Evolutionary conservation across 2,113 vertebrate genomes (phyloP).

Genomic region (Equus przewalskii): DNA sequence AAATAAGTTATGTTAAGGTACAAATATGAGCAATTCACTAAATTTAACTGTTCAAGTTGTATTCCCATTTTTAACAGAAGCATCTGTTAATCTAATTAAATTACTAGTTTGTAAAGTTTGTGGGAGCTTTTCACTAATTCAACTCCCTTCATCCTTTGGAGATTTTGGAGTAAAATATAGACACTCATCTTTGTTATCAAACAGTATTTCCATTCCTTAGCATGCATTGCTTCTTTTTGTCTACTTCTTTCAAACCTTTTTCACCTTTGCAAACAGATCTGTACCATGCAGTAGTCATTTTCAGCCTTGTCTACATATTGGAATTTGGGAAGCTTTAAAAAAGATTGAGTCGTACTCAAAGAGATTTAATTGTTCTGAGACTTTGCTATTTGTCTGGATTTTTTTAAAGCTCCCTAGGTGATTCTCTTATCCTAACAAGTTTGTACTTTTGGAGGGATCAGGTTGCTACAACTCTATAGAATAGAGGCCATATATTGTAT

Average conservation of each 20-base stretch:
- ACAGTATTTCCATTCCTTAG: neutral
- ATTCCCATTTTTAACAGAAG: neutral
- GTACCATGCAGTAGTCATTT: neutral
- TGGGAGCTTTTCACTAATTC: neutral
- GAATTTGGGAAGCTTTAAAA: neutral
- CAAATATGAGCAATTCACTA: neutral
- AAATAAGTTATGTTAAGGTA: neutral
- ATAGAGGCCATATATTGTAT: neutral
- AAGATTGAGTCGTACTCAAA: neutral
- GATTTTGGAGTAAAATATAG: neutral
- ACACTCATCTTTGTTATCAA: neutral
- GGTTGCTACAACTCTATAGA: neutral
- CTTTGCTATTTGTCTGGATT: neutral
- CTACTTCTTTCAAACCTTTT: neutral
- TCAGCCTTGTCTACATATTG: neutral
- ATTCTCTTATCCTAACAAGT: neutral
- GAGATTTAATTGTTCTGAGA: neutral
- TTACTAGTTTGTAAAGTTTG: neutral
- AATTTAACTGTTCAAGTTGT: constrained; percentile 4
- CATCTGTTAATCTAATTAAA: neutral
- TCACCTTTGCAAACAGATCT: neutral
- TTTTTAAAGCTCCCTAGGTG: neutral
- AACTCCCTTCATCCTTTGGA: neutral
- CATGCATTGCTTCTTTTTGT: neutral
- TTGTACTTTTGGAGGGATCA: neutral